A percentile compares a stretch with the other conserved stretches of the same genome.
Conservation (phyloP, 2,797 vertebrate species). For the Silurus lanzhouensis region DNA sequence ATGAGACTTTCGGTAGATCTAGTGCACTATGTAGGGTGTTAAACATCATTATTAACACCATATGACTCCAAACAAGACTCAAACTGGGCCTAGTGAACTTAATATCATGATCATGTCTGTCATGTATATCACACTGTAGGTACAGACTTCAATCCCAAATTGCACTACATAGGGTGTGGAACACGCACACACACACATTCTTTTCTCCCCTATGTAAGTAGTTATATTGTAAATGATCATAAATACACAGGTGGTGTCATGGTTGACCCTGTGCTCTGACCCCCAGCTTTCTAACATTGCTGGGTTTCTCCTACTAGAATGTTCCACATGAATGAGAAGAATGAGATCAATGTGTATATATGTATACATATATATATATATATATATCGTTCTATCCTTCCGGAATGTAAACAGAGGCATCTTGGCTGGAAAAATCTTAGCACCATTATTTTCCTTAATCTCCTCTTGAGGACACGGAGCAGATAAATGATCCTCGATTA, state of each 20-base stretch:
- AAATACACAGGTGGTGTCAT: no score
- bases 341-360: no score
- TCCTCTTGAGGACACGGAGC: not conserved
- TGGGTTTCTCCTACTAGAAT: no score
- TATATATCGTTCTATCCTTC: not conserved
- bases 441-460: conserved; percentile 20
- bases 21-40: not conserved
- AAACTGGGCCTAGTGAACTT: not conserved
- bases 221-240: no score
- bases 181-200: no score
- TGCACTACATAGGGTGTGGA: not conserved
- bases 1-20: no score
- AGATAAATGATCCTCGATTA: conserved; percentile 22
- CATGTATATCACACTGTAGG: not conserved
- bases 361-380: no score
- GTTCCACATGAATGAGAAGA: no score
- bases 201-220: no score
- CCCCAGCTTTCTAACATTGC: no score
- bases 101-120: no score
- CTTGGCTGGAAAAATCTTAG: conserved; percentile 8
- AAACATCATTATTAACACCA: not conserved
- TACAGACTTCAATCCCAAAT: not conserved
- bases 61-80: not conserved
- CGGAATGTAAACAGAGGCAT: conserved; percentile 9
- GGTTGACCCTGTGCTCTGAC: no score